Percentiles rank a stretch among this genome's conserved stretches.
Evolutionary conservation across 2,113 vertebrate genomes (phyloP).

Genomic region (Paradisaea rubra): DNA sequence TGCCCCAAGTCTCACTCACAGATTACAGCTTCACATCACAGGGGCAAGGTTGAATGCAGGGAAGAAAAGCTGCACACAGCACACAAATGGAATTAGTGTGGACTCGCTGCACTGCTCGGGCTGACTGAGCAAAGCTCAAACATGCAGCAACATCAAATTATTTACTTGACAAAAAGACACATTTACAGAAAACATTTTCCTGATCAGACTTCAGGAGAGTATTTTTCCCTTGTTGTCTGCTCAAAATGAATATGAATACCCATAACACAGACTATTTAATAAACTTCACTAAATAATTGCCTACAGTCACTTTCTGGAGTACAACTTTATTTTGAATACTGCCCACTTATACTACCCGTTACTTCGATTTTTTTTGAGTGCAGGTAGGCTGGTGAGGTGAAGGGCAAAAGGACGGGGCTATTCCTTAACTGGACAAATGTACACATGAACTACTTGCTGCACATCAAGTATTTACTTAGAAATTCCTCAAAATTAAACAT

Average conservation of each 20-base stretch:
- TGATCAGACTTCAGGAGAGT: background rate
- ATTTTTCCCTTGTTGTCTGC: background rate
- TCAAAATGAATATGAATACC: background rate
- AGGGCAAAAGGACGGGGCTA: background rate
- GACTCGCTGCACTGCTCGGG: rapidly evolving
- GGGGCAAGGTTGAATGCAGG: rapidly evolving
- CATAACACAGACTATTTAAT: background rate
- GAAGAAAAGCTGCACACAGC: background rate
- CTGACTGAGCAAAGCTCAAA: background rate
- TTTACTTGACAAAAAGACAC: background rate
- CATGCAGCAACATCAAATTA: background rate
- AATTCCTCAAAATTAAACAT: conserved; percentile 8
- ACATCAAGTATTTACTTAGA: background rate
- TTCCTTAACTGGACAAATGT: background rate
- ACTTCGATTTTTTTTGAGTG: background rate
- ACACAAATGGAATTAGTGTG: background rate
- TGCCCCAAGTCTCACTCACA: background rate
- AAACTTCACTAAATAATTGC: background rate
- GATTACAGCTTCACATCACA: background rate
- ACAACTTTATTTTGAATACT: background rate
- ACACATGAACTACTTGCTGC: background rate
- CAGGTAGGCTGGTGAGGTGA: background rate
- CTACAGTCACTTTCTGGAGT: background rate
- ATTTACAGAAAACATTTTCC: background rate
- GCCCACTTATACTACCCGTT: background rate